phyloP scores from a whole-genome alignment of 1,140 invertebrate genomes.

The Nephila pilipes region DNA sequence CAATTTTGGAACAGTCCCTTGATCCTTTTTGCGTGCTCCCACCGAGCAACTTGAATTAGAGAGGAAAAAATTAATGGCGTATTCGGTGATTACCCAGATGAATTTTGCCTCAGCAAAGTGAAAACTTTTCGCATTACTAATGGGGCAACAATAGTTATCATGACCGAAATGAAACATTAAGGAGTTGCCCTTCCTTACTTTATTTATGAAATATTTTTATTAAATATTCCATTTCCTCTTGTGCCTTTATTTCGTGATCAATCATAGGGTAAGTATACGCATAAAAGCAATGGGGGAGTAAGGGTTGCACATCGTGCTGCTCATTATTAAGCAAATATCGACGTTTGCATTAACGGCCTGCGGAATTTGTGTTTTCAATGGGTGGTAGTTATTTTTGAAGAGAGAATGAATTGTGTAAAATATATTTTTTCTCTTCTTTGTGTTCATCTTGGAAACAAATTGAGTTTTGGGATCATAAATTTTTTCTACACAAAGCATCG shows the following conservation, averaged over 20 bases:
- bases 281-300: conserved; percentile 4
- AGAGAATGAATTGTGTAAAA: background rate
- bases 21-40: conserved; percentile 17
- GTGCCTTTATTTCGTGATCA: conserved; percentile 47
- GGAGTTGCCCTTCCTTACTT: conserved; percentile 31
- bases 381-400: conserved; percentile 10
- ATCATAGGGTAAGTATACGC: conserved; percentile 3
- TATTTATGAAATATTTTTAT: conserved; percentile 64
- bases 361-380: conserved; percentile 41
- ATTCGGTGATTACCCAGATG: conserved; percentile 48
- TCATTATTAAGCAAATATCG: conserved; percentile 67
- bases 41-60: conserved; percentile 6
- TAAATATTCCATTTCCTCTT: conserved; percentile 31
- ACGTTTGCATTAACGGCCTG: conserved; percentile 51
- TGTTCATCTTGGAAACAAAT: conserved; percentile 13
- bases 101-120: conserved; percentile 38
- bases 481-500: background rate
- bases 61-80: conserved; percentile 59
- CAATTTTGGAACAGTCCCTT: conserved; percentile 21
- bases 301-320: background rate
- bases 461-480: background rate
- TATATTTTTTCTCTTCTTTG: background rate
- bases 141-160: conserved; percentile 65
- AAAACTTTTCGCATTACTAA: conserved; percentile 64
- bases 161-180: conserved; percentile 58